These are phyloP conservation scores for Lepidurus arcticus DNA, from an alignment of 1,140 invertebrate genomes.

Conservation along the genomic window DNA sequence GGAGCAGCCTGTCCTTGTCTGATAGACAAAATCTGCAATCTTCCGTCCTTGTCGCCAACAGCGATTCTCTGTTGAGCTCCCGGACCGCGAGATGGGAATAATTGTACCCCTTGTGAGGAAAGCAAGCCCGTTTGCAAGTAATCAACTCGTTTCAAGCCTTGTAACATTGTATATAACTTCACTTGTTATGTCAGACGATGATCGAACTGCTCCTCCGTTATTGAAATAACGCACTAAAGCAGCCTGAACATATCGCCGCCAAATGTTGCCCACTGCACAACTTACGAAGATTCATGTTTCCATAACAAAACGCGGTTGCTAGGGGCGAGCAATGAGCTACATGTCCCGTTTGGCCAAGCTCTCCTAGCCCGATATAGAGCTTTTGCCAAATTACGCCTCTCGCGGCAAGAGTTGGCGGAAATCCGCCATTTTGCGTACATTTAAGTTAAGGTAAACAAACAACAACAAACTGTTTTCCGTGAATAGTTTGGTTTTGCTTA, in stretches of 20 bases:
- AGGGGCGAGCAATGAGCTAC: background rate
- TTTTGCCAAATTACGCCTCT: too few relatives aligned
- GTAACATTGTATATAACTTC: background rate
- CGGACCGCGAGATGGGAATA: background rate
- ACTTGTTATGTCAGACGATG: background rate
- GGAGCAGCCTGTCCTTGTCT: background rate
- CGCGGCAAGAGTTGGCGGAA: too few relatives aligned
- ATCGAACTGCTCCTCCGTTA: background rate
- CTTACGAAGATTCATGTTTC: background rate
- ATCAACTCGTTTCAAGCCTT: background rate
- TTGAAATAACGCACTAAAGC: background rate
- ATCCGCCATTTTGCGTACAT: too few relatives aligned
- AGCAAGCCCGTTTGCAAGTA: constrained; percentile 17
- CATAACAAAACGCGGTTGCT: constrained; percentile 10
- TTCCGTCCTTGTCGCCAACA: constrained; percentile 9
- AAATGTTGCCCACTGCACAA: background rate
- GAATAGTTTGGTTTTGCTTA: too few relatives aligned
- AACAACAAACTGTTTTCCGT: too few relatives aligned
- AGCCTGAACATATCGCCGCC: background rate
- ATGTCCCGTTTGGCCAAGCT: too few relatives aligned
- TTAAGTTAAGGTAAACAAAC: too few relatives aligned
- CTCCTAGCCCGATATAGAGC: too few relatives aligned
- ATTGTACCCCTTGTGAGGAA: background rate
- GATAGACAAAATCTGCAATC: background rate
- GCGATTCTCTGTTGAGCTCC: background rate